Evolutionary conservation across 2,888 invertebrate species (phyloP).

Genomic region (Agrenia bidenticulata): DNA sequence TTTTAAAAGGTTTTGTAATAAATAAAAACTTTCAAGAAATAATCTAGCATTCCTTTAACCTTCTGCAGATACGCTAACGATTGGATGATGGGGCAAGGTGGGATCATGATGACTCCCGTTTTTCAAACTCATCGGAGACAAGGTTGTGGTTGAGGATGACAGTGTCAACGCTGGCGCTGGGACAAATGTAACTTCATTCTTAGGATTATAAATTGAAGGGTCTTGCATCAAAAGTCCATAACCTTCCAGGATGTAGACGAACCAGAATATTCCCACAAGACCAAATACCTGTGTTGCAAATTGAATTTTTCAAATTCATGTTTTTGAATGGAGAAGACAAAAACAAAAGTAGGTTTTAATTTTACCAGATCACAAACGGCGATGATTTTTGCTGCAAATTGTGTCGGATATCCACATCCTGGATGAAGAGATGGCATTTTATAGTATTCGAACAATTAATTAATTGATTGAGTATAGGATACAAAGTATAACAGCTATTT

Average conservation of each 20-base stretch:
- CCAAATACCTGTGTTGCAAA: conserved; percentile 40
- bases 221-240: conserved; percentile 25
- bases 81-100: too few relatives aligned
- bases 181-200: background rate
- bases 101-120: too few relatives aligned
- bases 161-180: background rate
- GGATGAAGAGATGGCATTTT: conserved; percentile 14
- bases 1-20: background rate
- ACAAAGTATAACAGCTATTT: too few relatives aligned
- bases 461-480: too few relatives aligned
- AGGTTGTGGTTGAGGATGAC: too few relatives aligned
- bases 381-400: conserved; percentile 24
- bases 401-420: conserved; percentile 24
- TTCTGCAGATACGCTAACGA: background rate
- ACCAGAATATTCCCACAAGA: conserved; percentile 36
- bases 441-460: background rate
- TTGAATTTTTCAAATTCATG: background rate
- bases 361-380: conserved; percentile 34
- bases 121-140: too few relatives aligned
- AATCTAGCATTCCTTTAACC: background rate
- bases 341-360: background rate
- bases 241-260: conserved; percentile 30
- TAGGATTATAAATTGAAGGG: conserved; percentile 5
- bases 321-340: conserved; percentile 2
- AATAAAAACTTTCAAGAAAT: background rate